Evolutionary conservation across 2,888 invertebrate species (phyloP), one percentile per base, ranked within the genome.

Genomic region (Brachylomia viminalis): DNA sequence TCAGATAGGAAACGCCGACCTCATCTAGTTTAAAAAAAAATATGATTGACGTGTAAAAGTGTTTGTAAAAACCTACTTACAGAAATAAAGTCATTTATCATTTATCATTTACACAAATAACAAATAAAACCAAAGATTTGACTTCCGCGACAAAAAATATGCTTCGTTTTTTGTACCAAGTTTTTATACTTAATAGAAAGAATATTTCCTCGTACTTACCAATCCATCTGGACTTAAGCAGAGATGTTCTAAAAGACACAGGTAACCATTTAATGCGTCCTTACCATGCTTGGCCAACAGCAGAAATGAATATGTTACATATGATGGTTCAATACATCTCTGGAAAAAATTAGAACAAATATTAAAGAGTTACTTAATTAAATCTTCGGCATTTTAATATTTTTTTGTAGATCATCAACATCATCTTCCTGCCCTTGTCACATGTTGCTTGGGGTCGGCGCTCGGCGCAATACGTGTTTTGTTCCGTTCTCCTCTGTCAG

Each of bases 271-370:
- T 33, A 96, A 80, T 23, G 95, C 95, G 54, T 91, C 86, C 86
- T 93, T 93, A 0, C 94, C 94, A 92, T 94, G 95, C 79, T 92
- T 95, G 15, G 88, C 91, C 4, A 96, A 88, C 13, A 96, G 82
- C 42, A 71, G 0, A 65, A 94, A 79, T 17, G 94, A 93, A 85
- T 96, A 96, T 30, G 95, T 93, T 10, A 96, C 94, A 92, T 95
- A 96, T 20, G 96, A 94, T 7, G 96, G 95, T 87, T 93, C 90
- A 15, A 94, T 92, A 61, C 93, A 72, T 75, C 92, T 93, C 95
- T 96, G 91, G 70, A 94, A 93, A 67, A 72, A 92, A 91, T 54
- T 17, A 52, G 5, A 70, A 58, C 5, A 42, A 42, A n/a, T 27
- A 20, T 52, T 30, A 10, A 30, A 47, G 20, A 47, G 7, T 13